Conservation (phyloP, 2,888 invertebrate species). For the Saturnia japonica region DNA sequence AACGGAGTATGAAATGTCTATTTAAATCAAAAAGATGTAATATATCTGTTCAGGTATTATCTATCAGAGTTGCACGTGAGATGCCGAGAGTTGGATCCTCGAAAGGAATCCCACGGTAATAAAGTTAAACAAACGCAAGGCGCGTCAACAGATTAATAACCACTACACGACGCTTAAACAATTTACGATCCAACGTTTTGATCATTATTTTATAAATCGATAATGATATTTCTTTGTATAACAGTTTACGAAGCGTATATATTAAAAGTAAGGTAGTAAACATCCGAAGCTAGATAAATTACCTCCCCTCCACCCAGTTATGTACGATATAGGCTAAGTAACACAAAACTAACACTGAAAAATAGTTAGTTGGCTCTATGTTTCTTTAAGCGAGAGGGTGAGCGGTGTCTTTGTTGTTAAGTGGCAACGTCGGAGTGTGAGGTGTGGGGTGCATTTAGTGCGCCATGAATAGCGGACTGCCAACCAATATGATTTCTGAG, state of each 20-base stretch:
- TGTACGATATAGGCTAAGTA: constrained; percentile 36
- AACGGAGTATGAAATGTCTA: neutral
- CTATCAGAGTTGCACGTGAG: neutral
- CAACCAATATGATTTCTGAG: neutral
- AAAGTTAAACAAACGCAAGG: constrained; percentile 4
- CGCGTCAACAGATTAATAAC: constrained; percentile 7
- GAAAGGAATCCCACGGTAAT: constrained; percentile 5
- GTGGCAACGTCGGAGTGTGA: constrained; percentile 62
- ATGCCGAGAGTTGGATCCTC: too few relatives aligned
- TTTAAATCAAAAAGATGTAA: neutral
- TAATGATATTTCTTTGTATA: neutral
- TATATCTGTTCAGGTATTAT: neutral
- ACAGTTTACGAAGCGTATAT: neutral
- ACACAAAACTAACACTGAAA: constrained; percentile 40
- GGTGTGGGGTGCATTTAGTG: constrained; percentile 70
- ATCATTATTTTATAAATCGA: constrained; percentile 19
- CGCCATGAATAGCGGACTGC: constrained; percentile 74
- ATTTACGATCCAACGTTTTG: neutral
- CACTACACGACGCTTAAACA: neutral
- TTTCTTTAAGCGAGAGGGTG: constrained; percentile 79
- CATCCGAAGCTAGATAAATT: constrained; percentile 40
- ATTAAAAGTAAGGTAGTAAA: neutral
- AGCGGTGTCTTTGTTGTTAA: constrained; percentile 80
- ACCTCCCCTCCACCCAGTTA: constrained; percentile 55
- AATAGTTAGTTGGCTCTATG: constrained; percentile 74